Percentiles rank a stretch among this genome's conserved stretches.
phyloP scores from a whole-genome alignment of 1,140 invertebrate species.

The Drosophila ogumai region DNA sequence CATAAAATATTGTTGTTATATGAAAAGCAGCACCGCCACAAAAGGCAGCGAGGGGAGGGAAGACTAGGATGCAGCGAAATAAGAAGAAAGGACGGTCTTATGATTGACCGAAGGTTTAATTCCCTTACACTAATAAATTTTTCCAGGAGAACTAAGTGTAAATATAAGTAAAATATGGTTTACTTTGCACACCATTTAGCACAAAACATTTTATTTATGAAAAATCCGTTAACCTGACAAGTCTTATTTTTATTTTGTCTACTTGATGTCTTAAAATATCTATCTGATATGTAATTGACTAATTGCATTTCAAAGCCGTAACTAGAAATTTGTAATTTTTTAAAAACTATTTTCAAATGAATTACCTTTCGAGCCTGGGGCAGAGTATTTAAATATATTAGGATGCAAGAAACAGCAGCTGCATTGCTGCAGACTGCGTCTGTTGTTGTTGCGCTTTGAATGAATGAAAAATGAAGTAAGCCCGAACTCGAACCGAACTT shows the following conservation, averaged over 20 bases:
- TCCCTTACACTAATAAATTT: not conserved
- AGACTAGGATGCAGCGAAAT: conserved; percentile 26
- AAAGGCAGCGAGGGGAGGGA: conserved; percentile 12
- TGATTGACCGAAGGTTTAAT: not conserved
- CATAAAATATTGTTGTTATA: conserved; percentile 83
- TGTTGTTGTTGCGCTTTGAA: conserved; percentile 63
- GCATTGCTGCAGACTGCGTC: conserved; percentile 36
- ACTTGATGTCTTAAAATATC: too few species aligned
- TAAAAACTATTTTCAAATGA: too few species aligned
- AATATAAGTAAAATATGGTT: not conserved
- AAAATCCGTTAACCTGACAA: not conserved
- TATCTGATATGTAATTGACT: too few species aligned
- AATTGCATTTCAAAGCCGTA: not conserved
- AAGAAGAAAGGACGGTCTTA: conserved; percentile 7
- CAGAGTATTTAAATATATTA: conserved; percentile 12
- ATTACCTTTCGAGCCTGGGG: too few species aligned
- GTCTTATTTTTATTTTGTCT: too few species aligned
- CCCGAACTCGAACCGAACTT: conserved; percentile 43
- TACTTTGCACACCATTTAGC: not conserved
- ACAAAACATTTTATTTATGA: too few species aligned
- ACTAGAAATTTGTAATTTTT: too few species aligned
- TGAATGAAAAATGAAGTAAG: conserved; percentile 79
- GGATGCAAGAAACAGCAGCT: conserved; percentile 26
- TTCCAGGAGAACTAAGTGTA: too few species aligned
- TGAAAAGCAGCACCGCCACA: conserved; percentile 69